phyloP scores from a whole-genome alignment of 2,888 invertebrate species.

The Teleiodes luculella region DNA sequence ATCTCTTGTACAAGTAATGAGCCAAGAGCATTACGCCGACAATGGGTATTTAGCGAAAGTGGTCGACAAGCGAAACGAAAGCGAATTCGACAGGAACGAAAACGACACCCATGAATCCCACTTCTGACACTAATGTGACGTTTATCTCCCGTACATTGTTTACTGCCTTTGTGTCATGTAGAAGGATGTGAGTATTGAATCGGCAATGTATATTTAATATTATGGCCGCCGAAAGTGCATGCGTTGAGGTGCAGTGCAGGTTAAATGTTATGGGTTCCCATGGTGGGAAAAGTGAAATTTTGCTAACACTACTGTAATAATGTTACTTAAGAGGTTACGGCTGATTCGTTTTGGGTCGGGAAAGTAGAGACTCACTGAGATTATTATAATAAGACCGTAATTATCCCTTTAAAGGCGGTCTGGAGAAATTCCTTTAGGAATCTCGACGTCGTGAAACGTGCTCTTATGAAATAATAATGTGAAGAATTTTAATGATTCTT shows the following conservation, averaged over 20 bases:
- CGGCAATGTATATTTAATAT: not conserved
- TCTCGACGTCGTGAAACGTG: not conserved
- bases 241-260: slow-evolving; percentile 14
- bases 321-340: not conserved
- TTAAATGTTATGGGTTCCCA: slow-evolving; percentile 9
- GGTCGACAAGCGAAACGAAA: slow-evolving; percentile 29
- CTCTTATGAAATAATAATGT: no score
- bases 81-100: slow-evolving; percentile 28
- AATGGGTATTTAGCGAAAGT: slow-evolving; percentile 39
- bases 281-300: slow-evolving; percentile 5
- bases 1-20: slow-evolving; percentile 22
- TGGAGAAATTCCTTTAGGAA: not conserved
- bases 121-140: not conserved
- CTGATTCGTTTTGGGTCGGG: not conserved
- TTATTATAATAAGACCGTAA: not conserved
- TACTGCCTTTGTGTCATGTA: not conserved
- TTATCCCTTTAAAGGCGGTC: not conserved
- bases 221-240: not conserved
- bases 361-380: not conserved
- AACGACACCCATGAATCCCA: not conserved
- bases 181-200: not conserved
- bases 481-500: no score
- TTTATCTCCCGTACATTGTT: not conserved
- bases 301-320: not conserved
- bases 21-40: slow-evolving; percentile 30